phyloP scores from a whole-genome alignment of 2,888 invertebrate species.

The Tetranychus truncatus region DNA sequence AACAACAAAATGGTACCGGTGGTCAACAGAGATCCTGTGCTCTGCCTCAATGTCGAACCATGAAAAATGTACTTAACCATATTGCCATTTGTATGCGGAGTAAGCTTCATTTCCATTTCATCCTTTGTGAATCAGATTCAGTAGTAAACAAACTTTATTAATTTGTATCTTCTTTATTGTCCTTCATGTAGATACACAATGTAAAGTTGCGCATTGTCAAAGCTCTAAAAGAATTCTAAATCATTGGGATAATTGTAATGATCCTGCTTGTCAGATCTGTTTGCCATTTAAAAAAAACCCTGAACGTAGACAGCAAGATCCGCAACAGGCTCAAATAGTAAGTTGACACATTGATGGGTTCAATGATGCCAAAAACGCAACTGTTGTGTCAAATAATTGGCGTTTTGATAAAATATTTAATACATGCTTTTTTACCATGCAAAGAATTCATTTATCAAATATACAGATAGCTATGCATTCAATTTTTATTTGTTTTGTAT shows the following conservation, averaged over 20 bases:
- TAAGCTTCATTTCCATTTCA: slow-evolving; percentile 27
- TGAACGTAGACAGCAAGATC: slow-evolving; percentile 27
- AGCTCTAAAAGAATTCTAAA: slow-evolving; percentile 94
- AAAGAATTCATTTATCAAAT: no score
- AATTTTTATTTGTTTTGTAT: no score
- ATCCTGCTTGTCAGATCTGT: slow-evolving; percentile 92
- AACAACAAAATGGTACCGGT: slow-evolving; percentile 33
- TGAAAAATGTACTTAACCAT: slow-evolving; percentile 94
- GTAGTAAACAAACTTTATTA: neutral
- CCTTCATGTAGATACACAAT: slow-evolving; percentile 42
- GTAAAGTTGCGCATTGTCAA: slow-evolving; percentile 86
- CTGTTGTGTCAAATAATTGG: no score
- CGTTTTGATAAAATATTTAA: no score
- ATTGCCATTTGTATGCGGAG: slow-evolving; percentile 96
- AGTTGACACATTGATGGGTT: neutral
- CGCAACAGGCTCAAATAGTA: slow-evolving; percentile 10
- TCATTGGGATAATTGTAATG: slow-evolving; percentile 95
- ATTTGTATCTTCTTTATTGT: slow-evolving; percentile 8
- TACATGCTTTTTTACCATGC: no score
- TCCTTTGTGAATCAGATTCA: neutral
- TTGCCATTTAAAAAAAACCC: slow-evolving; percentile 77
- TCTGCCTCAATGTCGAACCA: slow-evolving; percentile 93
- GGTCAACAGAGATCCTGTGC: slow-evolving; percentile 43
- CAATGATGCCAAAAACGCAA: no score
- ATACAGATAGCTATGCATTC: no score